Evolutionary conservation across 2,888 invertebrate species (phyloP).

Genomic region (Gymnocheta viridis): DNA sequence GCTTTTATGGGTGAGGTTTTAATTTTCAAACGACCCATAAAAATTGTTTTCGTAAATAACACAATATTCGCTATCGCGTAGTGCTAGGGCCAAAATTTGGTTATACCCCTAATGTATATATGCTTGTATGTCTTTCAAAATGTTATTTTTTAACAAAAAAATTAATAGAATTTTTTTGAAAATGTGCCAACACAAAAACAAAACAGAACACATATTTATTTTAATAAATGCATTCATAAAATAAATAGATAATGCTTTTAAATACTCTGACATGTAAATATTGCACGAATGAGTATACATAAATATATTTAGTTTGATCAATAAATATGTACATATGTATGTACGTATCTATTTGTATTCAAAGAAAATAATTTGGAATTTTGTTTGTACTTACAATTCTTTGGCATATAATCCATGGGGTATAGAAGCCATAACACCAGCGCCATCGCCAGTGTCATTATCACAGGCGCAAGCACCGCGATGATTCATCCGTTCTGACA

Average conservation of each 20-base stretch:
- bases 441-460: constrained; percentile 99
- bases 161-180: constrained; percentile 29
- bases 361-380: too few species aligned
- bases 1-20: too few species aligned
- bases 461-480: constrained; percentile 99
- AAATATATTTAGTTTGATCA: constrained; percentile 44
- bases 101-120: neutral
- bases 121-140: neutral
- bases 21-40: too few species aligned
- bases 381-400: constrained; percentile 87
- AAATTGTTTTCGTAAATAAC: too few species aligned
- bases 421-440: constrained; percentile 97
- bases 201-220: constrained; percentile 17
- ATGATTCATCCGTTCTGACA: constrained; percentile 99
- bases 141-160: neutral
- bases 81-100: constrained; percentile 35
- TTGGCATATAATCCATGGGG: constrained; percentile 96
- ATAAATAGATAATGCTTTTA: constrained; percentile 14
- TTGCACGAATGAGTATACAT: neutral
- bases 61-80: too few species aligned
- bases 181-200: constrained; percentile 37
- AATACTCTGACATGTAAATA: neutral
- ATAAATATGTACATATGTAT: constrained; percentile 35
- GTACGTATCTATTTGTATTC: too few species aligned
- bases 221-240: constrained; percentile 47